Evolutionary conservation across 2,888 invertebrate genomes (phyloP).

Genomic region (Diachrysia chrysitis): DNA sequence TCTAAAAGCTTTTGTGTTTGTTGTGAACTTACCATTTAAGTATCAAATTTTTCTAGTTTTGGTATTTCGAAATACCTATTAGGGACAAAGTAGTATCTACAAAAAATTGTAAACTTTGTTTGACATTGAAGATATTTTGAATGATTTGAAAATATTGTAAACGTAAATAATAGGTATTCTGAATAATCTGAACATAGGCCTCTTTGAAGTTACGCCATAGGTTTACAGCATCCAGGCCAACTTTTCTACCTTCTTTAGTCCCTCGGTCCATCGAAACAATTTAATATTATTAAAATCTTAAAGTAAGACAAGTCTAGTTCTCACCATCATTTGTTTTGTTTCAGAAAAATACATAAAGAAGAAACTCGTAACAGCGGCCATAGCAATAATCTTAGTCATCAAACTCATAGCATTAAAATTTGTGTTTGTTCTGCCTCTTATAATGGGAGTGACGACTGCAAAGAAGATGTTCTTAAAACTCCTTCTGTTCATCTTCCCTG

Average conservation of each 20-base stretch:
- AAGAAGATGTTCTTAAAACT: constrained; percentile 95
- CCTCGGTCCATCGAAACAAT: too few species aligned
- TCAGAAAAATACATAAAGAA: constrained; percentile 94
- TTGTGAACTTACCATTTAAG: constrained; percentile 1
- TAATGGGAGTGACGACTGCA: constrained; percentile 94
- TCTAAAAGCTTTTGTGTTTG: background rate
- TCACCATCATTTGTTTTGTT: constrained; percentile 66
- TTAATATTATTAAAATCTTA: too few species aligned
- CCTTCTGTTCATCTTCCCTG: constrained; percentile 94
- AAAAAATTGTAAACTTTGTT: background rate
- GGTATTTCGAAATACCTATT: background rate
- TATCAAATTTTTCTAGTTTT: background rate
- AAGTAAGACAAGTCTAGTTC: background rate
- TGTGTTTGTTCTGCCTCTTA: constrained; percentile 93
- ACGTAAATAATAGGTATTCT: background rate
- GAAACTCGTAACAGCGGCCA: constrained; percentile 92
- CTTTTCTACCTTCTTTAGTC: too few species aligned
- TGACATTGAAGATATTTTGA: background rate
- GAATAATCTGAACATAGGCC: too few species aligned
- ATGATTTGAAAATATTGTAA: background rate
- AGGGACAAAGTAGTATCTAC: background rate
- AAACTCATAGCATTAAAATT: constrained; percentile 94
- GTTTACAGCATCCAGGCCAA: too few species aligned
- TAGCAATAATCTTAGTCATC: constrained; percentile 93
- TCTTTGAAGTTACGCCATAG: too few species aligned